phyloP scores from a whole-genome alignment of 1,140 invertebrate species.

The Neotoxoptera formosana region DNA sequence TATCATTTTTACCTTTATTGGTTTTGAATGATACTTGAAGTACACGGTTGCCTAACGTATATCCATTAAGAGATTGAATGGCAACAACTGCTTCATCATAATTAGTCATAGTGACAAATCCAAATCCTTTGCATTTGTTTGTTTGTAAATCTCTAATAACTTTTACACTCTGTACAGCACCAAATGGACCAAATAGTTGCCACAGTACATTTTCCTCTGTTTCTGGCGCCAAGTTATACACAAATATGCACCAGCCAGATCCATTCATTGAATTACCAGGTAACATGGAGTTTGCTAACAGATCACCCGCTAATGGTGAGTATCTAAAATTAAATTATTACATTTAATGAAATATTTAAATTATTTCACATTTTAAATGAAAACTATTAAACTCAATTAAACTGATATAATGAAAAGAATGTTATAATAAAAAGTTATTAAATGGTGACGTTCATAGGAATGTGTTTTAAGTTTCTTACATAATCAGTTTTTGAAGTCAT shows the following conservation, averaged over 20 bases:
- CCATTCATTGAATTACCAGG: constrained; percentile 82
- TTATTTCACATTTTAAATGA: neutral
- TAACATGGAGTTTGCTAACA: constrained; percentile 86
- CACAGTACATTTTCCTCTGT: constrained; percentile 98
- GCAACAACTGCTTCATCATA: constrained; percentile 98
- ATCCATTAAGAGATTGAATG: constrained; percentile 97
- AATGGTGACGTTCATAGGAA: neutral
- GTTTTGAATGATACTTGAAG: constrained; percentile 99
- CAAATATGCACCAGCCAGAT: constrained; percentile 97
- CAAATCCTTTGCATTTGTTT: constrained; percentile 99
- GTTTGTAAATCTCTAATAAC: constrained; percentile 96
- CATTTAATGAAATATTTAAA: neutral
- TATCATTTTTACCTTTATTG: constrained; percentile 84
- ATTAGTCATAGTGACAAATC: constrained; percentile 99
- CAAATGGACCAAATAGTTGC: constrained; percentile 99
- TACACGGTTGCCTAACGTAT: constrained; percentile 95
- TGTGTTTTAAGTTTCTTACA: neutral
- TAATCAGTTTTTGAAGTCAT: neutral
- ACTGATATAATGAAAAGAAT: neutral
- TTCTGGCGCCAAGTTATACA: constrained; percentile 97
- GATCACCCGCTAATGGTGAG: constrained; percentile 91
- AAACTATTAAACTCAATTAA: constrained; percentile 11
- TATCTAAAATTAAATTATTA: constrained; percentile 67
- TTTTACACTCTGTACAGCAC: constrained; percentile 98
- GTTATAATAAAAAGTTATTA: neutral